phyloP scores from a whole-genome alignment of 2,797 vertebrate species.

The Margarornis squamiger region DNA sequence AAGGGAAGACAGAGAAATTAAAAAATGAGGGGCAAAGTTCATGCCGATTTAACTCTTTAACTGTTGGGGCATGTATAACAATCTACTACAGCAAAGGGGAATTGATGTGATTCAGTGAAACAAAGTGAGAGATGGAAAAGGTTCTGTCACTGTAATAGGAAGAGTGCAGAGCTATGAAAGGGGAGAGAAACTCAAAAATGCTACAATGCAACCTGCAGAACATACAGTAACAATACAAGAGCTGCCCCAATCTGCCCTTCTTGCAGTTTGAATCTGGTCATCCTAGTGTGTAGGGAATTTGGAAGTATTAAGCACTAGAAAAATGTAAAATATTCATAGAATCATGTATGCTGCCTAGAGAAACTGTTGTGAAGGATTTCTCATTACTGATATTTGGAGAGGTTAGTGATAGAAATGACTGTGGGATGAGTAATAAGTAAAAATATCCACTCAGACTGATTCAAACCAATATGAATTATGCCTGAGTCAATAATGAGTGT shows the following conservation, averaged over 20 bases:
- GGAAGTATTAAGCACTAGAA: background rate
- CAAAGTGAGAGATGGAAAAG: background rate
- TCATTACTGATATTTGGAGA: conserved; percentile 24
- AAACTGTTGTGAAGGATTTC: background rate
- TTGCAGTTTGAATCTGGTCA: background rate
- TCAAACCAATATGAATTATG: conserved; percentile 38
- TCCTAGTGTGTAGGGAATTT: background rate
- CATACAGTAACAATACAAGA: background rate
- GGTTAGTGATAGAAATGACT: conserved; percentile 24
- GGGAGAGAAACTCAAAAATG: background rate
- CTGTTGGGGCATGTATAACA: background rate
- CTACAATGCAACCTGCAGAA: background rate
- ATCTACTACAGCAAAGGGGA: background rate
- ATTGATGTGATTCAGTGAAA: background rate
- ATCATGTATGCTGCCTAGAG: background rate
- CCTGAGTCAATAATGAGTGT: conserved; percentile 16
- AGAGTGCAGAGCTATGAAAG: background rate
- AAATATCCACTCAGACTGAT: conserved; percentile 35
- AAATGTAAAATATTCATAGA: background rate
- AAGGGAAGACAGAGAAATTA: background rate
- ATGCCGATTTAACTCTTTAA: background rate
- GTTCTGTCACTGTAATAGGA: background rate
- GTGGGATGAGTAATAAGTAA: conserved; percentile 26
- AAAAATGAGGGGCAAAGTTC: background rate
- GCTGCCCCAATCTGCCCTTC: background rate